A percentile compares a stretch with the other conserved stretches of the same genome.
These are phyloP conservation scores for Aulostomus chinensis DNA, from an alignment of 2,797 vertebrate genomes.

Conservation along the genomic window DNA sequence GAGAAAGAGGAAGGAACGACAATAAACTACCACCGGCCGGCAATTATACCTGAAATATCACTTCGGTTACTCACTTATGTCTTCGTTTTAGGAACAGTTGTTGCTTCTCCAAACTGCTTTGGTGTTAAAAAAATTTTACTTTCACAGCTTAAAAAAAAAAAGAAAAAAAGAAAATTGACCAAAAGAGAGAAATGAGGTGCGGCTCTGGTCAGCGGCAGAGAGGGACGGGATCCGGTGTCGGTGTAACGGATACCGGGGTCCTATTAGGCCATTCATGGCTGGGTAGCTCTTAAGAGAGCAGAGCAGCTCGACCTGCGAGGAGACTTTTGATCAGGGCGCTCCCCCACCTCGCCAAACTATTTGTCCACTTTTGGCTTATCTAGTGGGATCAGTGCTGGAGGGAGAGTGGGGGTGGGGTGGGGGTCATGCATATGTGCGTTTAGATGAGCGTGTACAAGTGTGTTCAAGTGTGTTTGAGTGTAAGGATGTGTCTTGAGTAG, in stretches of 20 bases:
- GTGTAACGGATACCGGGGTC: constrained; percentile 61
- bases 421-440: background rate
- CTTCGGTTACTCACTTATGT: too few species aligned
- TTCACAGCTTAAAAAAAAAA: background rate
- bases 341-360: constrained; percentile 33
- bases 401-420: background rate
- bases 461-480: background rate
- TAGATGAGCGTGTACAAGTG: background rate
- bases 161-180: constrained; percentile 3
- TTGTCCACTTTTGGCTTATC: constrained; percentile 54
- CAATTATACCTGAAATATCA: too few species aligned
- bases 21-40: too few species aligned
- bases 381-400: constrained; percentile 32
- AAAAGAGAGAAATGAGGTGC: constrained; percentile 7
- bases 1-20: constrained; percentile 22
- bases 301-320: constrained; percentile 45
- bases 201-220: constrained; percentile 6
- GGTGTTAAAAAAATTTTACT: background rate
- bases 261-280: constrained; percentile 71
- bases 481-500: background rate
- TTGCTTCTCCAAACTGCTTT: background rate
- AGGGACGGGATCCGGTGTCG: constrained; percentile 48
- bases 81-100: background rate
- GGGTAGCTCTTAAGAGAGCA: constrained; percentile 66
- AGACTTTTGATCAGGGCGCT: constrained; percentile 53